These are phyloP conservation scores for Rhingia campestris DNA, from an alignment of 2,888 invertebrate genomes.

Conservation along the genomic window DNA sequence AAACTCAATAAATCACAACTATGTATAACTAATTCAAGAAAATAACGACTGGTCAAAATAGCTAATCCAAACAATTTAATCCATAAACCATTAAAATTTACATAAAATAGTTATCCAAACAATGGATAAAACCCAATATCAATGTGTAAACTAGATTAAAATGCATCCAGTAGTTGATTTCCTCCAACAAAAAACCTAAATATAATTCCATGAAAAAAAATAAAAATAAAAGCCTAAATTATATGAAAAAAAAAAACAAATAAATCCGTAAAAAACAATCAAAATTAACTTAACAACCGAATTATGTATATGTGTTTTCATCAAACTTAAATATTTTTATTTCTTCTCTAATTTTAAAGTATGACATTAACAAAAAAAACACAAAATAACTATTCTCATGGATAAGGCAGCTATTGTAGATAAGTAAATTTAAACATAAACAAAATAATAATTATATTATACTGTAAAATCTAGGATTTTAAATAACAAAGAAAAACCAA, in stretches of 20 bases:
- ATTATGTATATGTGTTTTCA: constrained; percentile 68
- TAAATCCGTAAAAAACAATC: constrained; percentile 54
- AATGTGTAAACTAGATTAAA: constrained; percentile 57
- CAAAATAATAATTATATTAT: constrained; percentile 47
- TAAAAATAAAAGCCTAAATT: constrained; percentile 60
- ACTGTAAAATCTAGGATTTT: constrained; percentile 69
- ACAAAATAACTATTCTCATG: constrained; percentile 82
- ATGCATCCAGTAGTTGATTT: constrained; percentile 63
- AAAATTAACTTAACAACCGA: constrained; percentile 74
- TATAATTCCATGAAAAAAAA: constrained; percentile 54
- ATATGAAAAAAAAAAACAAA: constrained; percentile 15
- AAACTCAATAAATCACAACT: constrained; percentile 56
- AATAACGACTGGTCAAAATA: constrained; percentile 62
- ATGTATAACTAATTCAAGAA: constrained; percentile 45
- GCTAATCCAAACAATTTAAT: constrained; percentile 49
- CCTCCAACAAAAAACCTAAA: constrained; percentile 25
- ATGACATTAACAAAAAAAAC: constrained; percentile 69
- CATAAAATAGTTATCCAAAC: constrained; percentile 16
- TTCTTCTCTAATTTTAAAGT: constrained; percentile 56
- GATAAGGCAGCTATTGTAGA: constrained; percentile 83
- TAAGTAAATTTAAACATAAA: constrained; percentile 79
- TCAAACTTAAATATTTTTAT: constrained; percentile 11
- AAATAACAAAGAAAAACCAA: constrained; percentile 35
- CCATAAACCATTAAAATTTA: constrained; percentile 23
- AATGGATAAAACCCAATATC: constrained; percentile 41